Evolutionary conservation across 2,113 vertebrate genomes (phyloP), one percentile per base, ranked within the genome.

Genomic region (Melanocharis versteri): DNA sequence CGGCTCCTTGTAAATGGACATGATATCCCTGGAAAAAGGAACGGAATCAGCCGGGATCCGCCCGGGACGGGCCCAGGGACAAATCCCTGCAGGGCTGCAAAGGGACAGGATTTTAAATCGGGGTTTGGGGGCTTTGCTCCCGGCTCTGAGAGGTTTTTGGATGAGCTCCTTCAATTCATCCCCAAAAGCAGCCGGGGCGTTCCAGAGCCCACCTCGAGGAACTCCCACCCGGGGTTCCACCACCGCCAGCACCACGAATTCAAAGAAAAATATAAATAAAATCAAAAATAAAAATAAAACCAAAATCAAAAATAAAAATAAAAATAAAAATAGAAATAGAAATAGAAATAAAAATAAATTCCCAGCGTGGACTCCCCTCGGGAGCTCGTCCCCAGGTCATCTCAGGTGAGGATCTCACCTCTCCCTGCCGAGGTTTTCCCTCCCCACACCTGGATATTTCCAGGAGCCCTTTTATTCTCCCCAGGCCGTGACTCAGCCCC

Each of bases 1-100:
- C 4, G 99, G 99, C 57, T 99, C 99, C 97, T 99, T 99, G 97
- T 99, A 99, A 95, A 99, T 99, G 94, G 99, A 99, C 99, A 99
- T 99, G 95, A 99, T 99, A 86, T 99, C 99, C 97, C 99, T 99
- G 97, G 77, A 72, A 35, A 87, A 72, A 53, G 94, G 96, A 73
- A 90, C 21, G n/a, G 81, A 65, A 64, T 94, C 12, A 89, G 73
- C 37, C 54, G 11, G 26, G 37, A 56, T 31, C 42, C 39, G 39
- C 39, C 39, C 58, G 21, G 75, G 24, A 2, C 23, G n/a, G n/a
- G n/a, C n/a, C n/a, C n/a, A n/a, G n/a, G n/a, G n/a, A 62, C 26
- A 50, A 23, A 68, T 31, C 57, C n/a, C 20, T 3, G 51, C 58
- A 30, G 0, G 0, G 45, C 31, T 10, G 39, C 61, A 31, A 21